Percentiles rank a stretch among this genome's conserved stretches.
These are phyloP conservation scores for Microcebus murinus DNA, from an alignment of 2,113 vertebrate species.

Conservation along the genomic window DNA sequence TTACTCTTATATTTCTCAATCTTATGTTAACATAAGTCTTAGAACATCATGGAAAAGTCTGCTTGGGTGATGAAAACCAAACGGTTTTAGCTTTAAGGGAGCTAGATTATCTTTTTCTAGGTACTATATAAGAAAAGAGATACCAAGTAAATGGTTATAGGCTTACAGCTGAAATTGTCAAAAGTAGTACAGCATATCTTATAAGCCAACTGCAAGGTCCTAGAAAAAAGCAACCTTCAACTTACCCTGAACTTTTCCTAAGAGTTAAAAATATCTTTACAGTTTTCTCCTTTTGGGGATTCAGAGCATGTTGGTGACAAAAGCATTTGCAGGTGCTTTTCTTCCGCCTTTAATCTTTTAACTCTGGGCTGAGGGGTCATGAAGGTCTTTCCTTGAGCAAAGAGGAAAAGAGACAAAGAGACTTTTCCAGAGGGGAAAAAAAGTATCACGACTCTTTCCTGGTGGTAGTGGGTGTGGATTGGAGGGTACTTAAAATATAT, in stretches of 20 bases:
- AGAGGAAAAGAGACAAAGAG: conserved; percentile 27
- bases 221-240: conserved; percentile 21
- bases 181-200: not conserved
- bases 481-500: no score
- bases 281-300: not conserved
- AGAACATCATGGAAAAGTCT: not conserved
- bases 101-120: not conserved
- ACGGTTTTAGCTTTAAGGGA: not conserved
- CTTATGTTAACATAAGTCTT: not conserved
- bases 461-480: no score
- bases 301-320: conserved; percentile 55
- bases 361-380: conserved; percentile 30
- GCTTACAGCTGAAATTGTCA: not conserved
- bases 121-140: not conserved
- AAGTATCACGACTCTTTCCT: not conserved
- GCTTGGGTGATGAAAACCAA: not conserved
- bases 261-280: conserved; percentile 54
- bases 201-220: not conserved
- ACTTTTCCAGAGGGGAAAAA: not conserved
- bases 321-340: conserved; percentile 56
- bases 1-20: not conserved
- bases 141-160: not conserved
- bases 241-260: conserved; percentile 26
- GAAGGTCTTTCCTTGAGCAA: conserved; percentile 46
- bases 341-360: conserved; percentile 69